Conservation (phyloP, 2,888 invertebrate species). For the Orthosia incerta region DNA sequence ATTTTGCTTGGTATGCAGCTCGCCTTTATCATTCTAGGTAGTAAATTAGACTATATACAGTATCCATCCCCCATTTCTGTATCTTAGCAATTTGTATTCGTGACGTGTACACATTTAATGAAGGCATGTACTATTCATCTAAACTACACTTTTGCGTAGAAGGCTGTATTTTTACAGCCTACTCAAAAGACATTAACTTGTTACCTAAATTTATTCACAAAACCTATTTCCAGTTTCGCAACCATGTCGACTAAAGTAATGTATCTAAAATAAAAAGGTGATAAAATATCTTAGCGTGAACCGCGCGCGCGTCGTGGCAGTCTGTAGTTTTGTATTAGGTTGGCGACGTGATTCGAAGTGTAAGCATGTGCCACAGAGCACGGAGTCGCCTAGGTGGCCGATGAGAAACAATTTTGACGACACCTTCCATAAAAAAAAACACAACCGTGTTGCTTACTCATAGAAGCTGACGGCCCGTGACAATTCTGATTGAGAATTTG, state of each 20-base stretch:
- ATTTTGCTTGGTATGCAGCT: not conserved
- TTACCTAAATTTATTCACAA: not conserved
- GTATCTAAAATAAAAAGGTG: conserved; percentile 28
- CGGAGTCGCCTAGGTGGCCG: too few species aligned
- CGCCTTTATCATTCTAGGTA: not conserved
- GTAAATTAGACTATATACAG: not conserved
- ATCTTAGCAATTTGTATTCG: conserved; percentile 3
- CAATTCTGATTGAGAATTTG: too few species aligned
- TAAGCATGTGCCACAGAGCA: conserved; percentile 23
- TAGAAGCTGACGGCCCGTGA: too few species aligned
- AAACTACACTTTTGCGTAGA: too few species aligned
- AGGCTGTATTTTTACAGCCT: not conserved
- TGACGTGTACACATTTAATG: not conserved
- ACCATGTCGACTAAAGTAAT: conserved; percentile 21
- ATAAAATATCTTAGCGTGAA: conserved; percentile 22
- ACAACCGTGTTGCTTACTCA: too few species aligned
- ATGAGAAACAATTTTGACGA: not conserved
- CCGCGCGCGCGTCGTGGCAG: conserved; percentile 31
- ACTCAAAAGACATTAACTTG: not conserved
- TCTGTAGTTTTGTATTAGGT: conserved; percentile 39
- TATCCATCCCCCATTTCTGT: not conserved
- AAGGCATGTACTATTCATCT: not conserved
- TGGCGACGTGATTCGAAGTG: conserved; percentile 40
- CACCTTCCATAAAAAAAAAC: too few species aligned
- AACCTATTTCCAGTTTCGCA: not conserved